Evolutionary conservation across 2,797 vertebrate species (phyloP), one percentile per base, ranked within the genome.

Genomic region (Enteromius anoplus): DNA sequence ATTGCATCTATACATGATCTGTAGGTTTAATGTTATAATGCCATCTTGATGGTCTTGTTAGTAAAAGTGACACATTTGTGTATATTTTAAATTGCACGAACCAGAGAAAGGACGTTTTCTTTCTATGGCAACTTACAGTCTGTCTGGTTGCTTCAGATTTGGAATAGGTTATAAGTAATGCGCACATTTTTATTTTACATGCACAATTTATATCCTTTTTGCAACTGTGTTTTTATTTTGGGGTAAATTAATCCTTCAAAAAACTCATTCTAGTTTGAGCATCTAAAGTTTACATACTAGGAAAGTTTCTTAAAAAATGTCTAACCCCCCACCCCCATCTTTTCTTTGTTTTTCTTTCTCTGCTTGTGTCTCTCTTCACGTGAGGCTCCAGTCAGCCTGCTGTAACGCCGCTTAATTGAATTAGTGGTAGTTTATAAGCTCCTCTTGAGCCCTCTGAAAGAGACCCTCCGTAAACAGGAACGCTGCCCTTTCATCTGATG

Each of bases 381-480:
- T 81, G 80, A 91, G 90, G 90, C 90, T 91, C 91, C 90, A 90
- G 88, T 91, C 83, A 79, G 89, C 88, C 92, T 86, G 82, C 91
- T 89, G 88, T 90, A 90, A 86, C 80, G 79, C 77, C 76, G 65
- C 72, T 62, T 92, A 90, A 93, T 94, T 92, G 90, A 90, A 94
- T 93, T 92, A 92, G 86, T 86, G 82, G 78, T 68, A 86, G 64
- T 92, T 92, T 91, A 92, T 88, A 88, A 90, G 88, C 85, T 86
- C 78, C 84, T 83, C 85, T 85, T 79, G 75, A 70, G 88, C 73
- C 75, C 42, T 80, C 85, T 89, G 82, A 89, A 87, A 84, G 86
- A 84, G 86, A 86, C 40, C 65, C 71, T 80, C 58, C 88, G 86
- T 87, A 88, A 90, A 88, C 79, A 88, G 86, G 85, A 62, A 89